phyloP scores from a whole-genome alignment of 2,113 vertebrate species.

The Rhombomys opimus region DNA sequence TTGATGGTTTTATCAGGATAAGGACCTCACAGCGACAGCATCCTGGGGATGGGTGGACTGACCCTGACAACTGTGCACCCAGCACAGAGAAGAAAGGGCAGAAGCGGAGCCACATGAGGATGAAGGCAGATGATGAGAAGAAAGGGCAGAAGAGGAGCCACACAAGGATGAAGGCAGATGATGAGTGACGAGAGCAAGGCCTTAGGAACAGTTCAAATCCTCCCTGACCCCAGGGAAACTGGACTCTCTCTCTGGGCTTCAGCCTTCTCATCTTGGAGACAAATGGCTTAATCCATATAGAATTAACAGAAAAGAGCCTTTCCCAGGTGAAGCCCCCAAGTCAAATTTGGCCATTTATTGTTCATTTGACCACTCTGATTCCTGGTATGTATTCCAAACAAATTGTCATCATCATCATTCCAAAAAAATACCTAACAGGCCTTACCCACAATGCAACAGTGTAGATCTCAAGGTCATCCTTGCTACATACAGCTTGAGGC shows the following conservation, averaged over 20 bases:
- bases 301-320: neutral
- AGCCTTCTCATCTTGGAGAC: neutral
- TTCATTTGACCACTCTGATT: neutral
- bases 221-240: neutral
- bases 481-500: neutral
- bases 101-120: neutral
- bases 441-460: neutral
- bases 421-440: neutral
- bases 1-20: neutral
- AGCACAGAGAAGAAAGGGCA: neutral
- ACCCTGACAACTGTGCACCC: neutral
- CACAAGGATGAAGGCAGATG: neutral
- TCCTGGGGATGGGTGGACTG: neutral
- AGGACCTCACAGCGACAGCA: no score
- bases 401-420: neutral
- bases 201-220: neutral
- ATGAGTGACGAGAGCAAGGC: neutral
- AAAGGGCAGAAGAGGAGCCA: neutral
- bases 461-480: neutral
- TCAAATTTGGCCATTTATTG: neutral
- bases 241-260: neutral
- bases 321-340: neutral
- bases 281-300: fast-evolving
- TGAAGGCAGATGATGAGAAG: neutral
- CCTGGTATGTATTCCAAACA: neutral